A percentile compares a stretch with the other conserved stretches of the same genome.
These are phyloP conservation scores for Hestina assimilis DNA, from an alignment of 1,140 invertebrate species.

Conservation along the genomic window DNA sequence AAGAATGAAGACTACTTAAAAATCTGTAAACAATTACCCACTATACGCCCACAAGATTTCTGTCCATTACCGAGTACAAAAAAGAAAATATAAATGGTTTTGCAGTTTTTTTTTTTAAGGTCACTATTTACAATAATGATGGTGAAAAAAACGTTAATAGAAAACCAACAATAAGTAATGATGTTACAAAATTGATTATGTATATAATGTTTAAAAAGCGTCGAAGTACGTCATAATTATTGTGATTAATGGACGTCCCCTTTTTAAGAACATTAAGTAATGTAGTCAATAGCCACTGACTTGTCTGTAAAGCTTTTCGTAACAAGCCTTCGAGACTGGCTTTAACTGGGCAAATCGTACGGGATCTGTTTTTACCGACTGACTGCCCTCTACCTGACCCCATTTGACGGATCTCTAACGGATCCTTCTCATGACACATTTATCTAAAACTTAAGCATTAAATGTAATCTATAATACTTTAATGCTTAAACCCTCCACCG, in stretches of 20 bases:
- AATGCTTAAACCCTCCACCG: neutral
- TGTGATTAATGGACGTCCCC: too few species aligned
- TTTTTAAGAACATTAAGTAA: too few species aligned
- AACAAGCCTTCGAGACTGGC: too few species aligned
- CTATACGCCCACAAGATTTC: too few species aligned
- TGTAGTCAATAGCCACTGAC: too few species aligned
- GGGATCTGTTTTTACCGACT: conserved; percentile 8
- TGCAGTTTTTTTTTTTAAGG: neutral
- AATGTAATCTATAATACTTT: neutral
- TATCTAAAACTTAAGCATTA: neutral
- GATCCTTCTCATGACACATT: conserved; percentile 2
- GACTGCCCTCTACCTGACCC: neutral
- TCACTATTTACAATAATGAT: neutral
- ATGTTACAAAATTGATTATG: too few species aligned
- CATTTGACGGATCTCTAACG: conserved; percentile 1
- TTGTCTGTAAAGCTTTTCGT: too few species aligned
- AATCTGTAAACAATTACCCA: too few species aligned
- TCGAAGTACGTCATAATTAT: too few species aligned
- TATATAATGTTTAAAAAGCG: too few species aligned
- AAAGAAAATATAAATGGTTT: neutral
- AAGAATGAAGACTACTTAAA: too few species aligned
- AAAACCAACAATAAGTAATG: neutral
- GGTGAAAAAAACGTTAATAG: neutral
- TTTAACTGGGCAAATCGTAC: neutral
- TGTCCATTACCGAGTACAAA: conserved; percentile 2